Evolutionary conservation across 1,140 invertebrate genomes (phyloP).

Genomic region (Drosophila grimshawi): DNA sequence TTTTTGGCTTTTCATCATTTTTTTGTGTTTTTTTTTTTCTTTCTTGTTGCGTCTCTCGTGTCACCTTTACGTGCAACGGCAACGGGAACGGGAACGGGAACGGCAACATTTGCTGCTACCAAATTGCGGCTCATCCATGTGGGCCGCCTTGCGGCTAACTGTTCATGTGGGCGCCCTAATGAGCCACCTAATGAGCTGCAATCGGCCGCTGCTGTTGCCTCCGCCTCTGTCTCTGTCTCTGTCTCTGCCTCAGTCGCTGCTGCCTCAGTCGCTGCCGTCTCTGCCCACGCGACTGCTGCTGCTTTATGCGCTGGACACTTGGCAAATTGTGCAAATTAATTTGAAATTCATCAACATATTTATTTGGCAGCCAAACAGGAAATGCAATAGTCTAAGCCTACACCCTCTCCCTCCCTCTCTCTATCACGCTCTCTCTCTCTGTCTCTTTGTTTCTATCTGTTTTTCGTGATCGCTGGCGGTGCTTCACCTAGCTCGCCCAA

Average conservation of each 20-base stretch:
- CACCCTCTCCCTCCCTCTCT: not conserved
- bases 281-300: slow-evolving; percentile 8
- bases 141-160: slow-evolving; percentile 6
- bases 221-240: not conserved
- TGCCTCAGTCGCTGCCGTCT: not conserved
- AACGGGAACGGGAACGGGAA: too few relatives aligned
- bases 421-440: not conserved
- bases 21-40: not conserved
- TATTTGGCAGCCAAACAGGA: slow-evolving; percentile 71
- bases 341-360: slow-evolving; percentile 68
- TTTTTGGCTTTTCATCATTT: not conserved
- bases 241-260: not conserved
- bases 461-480: slow-evolving; percentile 33
- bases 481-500: slow-evolving; percentile 10
- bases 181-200: slow-evolving; percentile 58
- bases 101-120: not conserved
- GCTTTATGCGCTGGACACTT: slow-evolving; percentile 23
- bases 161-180: slow-evolving; percentile 66
- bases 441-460: not conserved
- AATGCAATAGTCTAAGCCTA: slow-evolving; percentile 50
- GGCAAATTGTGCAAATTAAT: slow-evolving; percentile 73
- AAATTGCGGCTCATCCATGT: slow-evolving; percentile 1
- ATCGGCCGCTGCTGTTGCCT: not conserved
- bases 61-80: slow-evolving; percentile 17
- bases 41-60: not conserved